Base-by-base conservation (phyloP, 1,140 invertebrate species). In the Nasonia giraulti region DNA sequence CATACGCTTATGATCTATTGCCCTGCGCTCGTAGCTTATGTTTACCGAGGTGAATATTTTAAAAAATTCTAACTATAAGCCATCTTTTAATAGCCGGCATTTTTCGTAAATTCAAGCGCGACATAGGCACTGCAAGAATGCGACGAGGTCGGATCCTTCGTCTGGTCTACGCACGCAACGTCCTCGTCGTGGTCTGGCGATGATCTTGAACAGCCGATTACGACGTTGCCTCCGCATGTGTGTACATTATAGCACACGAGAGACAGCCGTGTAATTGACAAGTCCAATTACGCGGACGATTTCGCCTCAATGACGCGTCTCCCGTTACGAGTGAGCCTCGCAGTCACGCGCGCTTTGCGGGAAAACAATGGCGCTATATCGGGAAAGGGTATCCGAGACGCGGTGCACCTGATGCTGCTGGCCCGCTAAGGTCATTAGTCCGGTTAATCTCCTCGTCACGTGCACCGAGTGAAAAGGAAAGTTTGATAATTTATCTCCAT, bases 151-250 rank as follows among this genome's bases (percentile, higher is more conserved):
- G n/a, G n/a, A 80, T 80, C 76, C 66, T 79, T 76, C 79, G 71
- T 73, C 77, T 66, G 73, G 73, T 62, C 55, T 62, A 20, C 74
- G 40, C 40, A 40, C 75, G 62, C 75, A 27, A 80, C 14, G 81
- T 84, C 85, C 80, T 84, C 88, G 86, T 85, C 85, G 83, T 86
- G 4, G 71, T 17, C 44, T 80, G 87, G 79, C 33, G 73, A 85
- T 84, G 88, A 87, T 89, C 88, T 89, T 89, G 87, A 88, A 86
- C 85, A 84, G 78, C 82, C 86, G 87, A 89, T 89, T 88, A 88
- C 86, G 87, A 84, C 76, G 83, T 80, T 20, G 76, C 62, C 62
- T 23, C 66, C 62, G 37, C 71, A 27, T 37, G 74, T 66, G 50
- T 47, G 20, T 47, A 3, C 10, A 31, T 0, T 17, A 4, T 12